A percentile compares a stretch with the other conserved stretches of the same genome.
Conservation (phyloP, 2,113 vertebrate genomes). For the Salminus brasiliensis region DNA sequence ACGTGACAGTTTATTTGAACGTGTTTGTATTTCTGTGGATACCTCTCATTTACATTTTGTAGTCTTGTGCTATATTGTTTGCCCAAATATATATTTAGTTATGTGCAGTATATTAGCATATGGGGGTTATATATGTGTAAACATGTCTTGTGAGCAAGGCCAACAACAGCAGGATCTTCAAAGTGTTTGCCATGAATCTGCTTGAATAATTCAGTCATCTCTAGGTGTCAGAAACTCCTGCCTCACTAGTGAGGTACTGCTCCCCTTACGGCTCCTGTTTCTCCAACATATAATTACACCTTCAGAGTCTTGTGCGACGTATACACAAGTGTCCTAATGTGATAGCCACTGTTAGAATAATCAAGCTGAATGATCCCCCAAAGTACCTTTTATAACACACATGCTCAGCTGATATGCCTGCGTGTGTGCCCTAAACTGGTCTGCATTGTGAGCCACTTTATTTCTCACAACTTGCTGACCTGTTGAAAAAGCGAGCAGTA, state of each 20-base stretch:
- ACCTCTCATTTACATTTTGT: not conserved
- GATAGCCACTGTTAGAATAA: conserved; percentile 58
- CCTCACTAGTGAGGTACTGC: conserved; percentile 26
- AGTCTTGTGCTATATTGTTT: not conserved
- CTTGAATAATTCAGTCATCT: conserved; percentile 48
- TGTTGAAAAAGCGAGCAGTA: not conserved
- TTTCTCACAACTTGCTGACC: not conserved
- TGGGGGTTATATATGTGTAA: not conserved
- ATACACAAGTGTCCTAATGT: conserved; percentile 56
- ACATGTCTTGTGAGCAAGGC: not conserved
- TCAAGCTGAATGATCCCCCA: conserved; percentile 35
- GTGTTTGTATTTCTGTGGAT: conserved; percentile 26
- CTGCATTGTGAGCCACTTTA: not conserved
- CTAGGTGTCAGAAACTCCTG: conserved; percentile 4
- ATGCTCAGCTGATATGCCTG: conserved; percentile 44
- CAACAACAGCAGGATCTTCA: not conserved
- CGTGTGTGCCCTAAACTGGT: not conserved
- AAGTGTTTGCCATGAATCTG: not conserved
- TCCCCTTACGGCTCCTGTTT: conserved; percentile 62
- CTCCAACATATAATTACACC: conserved; percentile 65
- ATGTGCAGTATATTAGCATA: not conserved
- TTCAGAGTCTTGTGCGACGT: conserved; percentile 7
- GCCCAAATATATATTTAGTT: not conserved
- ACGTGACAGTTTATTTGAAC: conserved; percentile 34
- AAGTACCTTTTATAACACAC: conserved; percentile 32